Evolutionary conservation across 92 coral and sea anemone genomes (phyloP).

Genomic region (Epizoanthus stellaris): DNA sequence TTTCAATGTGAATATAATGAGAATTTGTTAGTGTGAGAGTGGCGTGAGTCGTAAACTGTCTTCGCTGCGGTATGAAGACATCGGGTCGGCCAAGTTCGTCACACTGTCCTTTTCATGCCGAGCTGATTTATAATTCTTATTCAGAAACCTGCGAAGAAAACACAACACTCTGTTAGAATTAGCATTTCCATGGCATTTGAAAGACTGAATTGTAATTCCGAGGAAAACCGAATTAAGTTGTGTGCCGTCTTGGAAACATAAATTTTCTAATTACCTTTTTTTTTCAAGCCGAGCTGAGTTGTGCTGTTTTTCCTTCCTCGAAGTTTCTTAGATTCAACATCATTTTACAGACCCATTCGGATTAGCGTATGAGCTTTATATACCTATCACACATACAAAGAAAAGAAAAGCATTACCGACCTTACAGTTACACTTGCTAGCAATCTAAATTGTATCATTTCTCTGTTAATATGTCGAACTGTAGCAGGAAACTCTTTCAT

Average conservation of each 20-base stretch:
- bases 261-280: constrained; percentile 15
- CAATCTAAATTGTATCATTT: constrained; percentile 18
- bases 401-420: constrained; percentile 17
- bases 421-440: constrained; percentile 21
- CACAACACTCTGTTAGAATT: background rate
- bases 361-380: constrained; percentile 27
- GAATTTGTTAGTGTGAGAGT: background rate
- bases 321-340: background rate
- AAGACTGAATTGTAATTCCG: constrained; percentile 4
- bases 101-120: constrained; percentile 33
- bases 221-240: constrained; percentile 3
- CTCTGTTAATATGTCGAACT: constrained; percentile 38
- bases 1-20: constrained; percentile 40
- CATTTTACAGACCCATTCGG: constrained; percentile 16
- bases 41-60: background rate
- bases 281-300: constrained; percentile 8
- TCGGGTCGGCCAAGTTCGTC: constrained; percentile 12
- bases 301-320: no score
- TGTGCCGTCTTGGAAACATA: background rate
- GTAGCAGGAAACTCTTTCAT: constrained; percentile 35
- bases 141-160: constrained; percentile 20
- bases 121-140: constrained; percentile 8
- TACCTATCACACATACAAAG: constrained; percentile 21
- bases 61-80: constrained; percentile 20
- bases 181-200: constrained; percentile 37